Conservation (phyloP, 2,797 vertebrate genomes). For the Molothrus ater region DNA sequence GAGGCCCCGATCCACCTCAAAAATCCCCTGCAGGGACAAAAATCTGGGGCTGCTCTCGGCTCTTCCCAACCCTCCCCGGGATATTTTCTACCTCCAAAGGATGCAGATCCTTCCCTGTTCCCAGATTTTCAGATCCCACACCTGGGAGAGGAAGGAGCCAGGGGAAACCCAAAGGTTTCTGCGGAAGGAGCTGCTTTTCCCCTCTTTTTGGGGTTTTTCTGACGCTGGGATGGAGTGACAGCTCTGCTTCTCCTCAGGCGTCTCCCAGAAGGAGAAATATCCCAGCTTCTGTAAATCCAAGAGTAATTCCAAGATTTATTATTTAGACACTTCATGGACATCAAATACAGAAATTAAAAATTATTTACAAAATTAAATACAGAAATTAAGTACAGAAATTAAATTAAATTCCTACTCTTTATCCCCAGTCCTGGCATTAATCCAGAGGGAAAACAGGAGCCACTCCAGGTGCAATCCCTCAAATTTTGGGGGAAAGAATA, state of each 20-base stretch:
- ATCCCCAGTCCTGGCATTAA: neutral
- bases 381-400: no score
- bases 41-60: neutral
- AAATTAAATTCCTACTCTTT: neutral
- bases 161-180: neutral
- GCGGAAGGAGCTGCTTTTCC: neutral
- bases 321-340: neutral
- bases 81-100: no score
- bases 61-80: neutral
- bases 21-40: neutral
- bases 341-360: neutral
- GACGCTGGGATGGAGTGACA: neutral
- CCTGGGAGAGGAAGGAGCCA: neutral
- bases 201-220: neutral
- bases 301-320: neutral
- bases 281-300: neutral
- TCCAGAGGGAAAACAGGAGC: neutral
- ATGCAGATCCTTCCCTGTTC: neutral
- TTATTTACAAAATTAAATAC: no score
- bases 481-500: neutral
- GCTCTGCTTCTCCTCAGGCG: no score
- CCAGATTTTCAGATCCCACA: neutral
- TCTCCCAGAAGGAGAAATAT: neutral
- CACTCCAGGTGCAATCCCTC: neutral
- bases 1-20: no score